Evolutionary conservation across 1,140 invertebrate species (phyloP), one percentile per base, ranked within the genome.

Genomic region (Stenopsyche tienmushanensis): DNA sequence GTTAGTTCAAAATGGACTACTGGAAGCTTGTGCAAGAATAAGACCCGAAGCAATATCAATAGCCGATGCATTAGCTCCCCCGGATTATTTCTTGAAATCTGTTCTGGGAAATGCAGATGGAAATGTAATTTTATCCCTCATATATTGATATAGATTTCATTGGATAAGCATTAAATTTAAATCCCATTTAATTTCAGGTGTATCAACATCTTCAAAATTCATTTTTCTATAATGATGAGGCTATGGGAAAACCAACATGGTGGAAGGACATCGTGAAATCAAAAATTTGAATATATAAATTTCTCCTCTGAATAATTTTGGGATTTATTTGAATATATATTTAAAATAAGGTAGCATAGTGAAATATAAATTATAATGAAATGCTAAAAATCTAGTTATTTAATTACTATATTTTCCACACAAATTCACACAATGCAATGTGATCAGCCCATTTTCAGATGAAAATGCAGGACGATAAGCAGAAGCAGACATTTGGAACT

Each of bases 41-140:
- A 90, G 90, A 76, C 78, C 85, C 66, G 88, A 94, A 67, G 85
- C 88, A 29, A 83, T 93, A 3, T 73, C 86, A 13, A 78, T 93
- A 41, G 86, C 85, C 1, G 90, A 92, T 81, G 84, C 83, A 15
- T 76, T 91, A 53, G 86, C 88, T 42, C 90, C 89, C 1, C 85
- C 88, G 44, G 90, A 92, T 78, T 90, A 88, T 74, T 83, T 93
- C 34, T 72, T 95, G 7, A 89, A 92, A 74, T 94, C 92, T 15
- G 85, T 89, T 21, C 78, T 95, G n/a, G 92, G 91, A 42, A 85
- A 83, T 73, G 84, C 90, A 1, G 91, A 95, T 83, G 93, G 93
- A 67, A 81, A 92, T 77, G 90, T 94, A 76, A 15, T 5, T 47
- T 47, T 18, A 7, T 7, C 5, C 29, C 5, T 34, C 13, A 34